Percentiles rank a stretch among this genome's conserved stretches.
phyloP scores from a whole-genome alignment of 2,888 invertebrate species.

The Drosophila macrospina region DNA sequence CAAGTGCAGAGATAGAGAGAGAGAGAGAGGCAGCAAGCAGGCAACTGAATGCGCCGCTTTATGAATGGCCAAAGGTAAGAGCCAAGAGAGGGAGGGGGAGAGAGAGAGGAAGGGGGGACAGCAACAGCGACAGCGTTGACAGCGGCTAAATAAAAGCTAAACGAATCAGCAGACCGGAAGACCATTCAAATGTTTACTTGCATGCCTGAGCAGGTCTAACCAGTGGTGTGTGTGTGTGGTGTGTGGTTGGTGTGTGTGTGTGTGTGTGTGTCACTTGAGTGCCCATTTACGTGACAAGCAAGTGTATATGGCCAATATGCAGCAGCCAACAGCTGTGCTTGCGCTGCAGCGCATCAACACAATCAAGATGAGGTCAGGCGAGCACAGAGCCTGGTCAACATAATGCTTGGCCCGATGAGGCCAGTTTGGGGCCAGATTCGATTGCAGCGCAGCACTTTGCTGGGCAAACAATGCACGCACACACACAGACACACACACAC shows the following conservation, averaged over 20 bases:
- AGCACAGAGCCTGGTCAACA: conserved; percentile 44
- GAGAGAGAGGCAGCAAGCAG: conserved; percentile 8
- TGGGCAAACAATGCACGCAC: conserved; percentile 55
- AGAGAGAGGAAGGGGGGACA: neutral
- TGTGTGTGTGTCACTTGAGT: conserved; percentile 53
- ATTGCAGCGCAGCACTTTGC: conserved; percentile 70
- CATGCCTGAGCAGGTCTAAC: conserved; percentile 44
- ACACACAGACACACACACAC: conserved; percentile 22
- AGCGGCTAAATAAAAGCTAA: conserved; percentile 66
- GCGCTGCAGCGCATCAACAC: conserved; percentile 10
- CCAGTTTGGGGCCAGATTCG: conserved; percentile 65
- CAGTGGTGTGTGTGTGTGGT: conserved; percentile 10
- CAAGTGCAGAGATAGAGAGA: too few relatives aligned
- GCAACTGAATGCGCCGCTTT: conserved; percentile 40
- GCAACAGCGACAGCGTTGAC: conserved; percentile 10
- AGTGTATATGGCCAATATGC: conserved; percentile 39
- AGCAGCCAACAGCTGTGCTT: conserved; percentile 8
- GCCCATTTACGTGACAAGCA: conserved; percentile 55
- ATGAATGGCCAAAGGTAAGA: conserved; percentile 54
- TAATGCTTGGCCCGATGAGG: conserved; percentile 9
- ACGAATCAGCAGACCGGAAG: conserved; percentile 77
- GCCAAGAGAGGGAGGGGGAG: neutral
- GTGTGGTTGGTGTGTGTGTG: conserved; percentile 15
- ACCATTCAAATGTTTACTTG: conserved; percentile 69
- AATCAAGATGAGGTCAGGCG: conserved; percentile 74